These are phyloP conservation scores for Drosophila punjabiensis DNA, from an alignment of 1,140 invertebrate genomes.

Conservation along the genomic window DNA sequence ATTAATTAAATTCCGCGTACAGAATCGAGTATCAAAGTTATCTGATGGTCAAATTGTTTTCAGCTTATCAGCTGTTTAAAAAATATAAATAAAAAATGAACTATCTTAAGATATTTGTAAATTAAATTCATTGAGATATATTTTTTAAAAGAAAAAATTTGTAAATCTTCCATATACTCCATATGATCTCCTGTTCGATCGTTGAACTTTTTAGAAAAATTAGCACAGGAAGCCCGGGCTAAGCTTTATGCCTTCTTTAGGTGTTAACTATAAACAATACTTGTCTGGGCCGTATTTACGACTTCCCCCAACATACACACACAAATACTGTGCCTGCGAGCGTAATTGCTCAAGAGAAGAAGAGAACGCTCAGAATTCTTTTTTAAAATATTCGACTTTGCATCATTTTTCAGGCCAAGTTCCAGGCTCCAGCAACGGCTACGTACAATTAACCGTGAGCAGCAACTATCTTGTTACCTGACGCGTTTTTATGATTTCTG, in stretches of 20 bases:
- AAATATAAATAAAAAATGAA: background rate
- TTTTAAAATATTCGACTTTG: conserved; percentile 78
- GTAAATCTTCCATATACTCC: no score
- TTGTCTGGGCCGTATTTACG: conserved; percentile 65
- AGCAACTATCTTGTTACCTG: conserved; percentile 82
- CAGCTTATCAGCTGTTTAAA: background rate
- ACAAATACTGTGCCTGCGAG: conserved; percentile 25
- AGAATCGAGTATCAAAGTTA: background rate
- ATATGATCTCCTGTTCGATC: conserved; percentile 4
- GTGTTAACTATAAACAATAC: conserved; percentile 82
- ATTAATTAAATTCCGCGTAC: conserved; percentile 76
- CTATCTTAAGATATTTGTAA: no score
- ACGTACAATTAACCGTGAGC: conserved; percentile 76
- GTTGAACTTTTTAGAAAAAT: conserved; percentile 55
- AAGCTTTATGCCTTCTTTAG: conserved; percentile 57
- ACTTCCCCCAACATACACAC: conserved; percentile 57
- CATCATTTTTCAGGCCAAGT: conserved; percentile 73
- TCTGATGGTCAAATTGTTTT: conserved; percentile 14
- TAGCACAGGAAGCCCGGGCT: conserved; percentile 43
- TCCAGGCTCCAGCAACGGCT: conserved; percentile 27
- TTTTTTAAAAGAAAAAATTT: no score
- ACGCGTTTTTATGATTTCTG: conserved; percentile 84
- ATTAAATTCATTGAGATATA: no score
- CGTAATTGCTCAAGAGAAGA: conserved; percentile 70
- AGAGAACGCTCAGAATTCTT: conserved; percentile 27